These are phyloP conservation scores for Metalampra italica DNA, from an alignment of 2,888 invertebrate genomes.

Conservation along the genomic window DNA sequence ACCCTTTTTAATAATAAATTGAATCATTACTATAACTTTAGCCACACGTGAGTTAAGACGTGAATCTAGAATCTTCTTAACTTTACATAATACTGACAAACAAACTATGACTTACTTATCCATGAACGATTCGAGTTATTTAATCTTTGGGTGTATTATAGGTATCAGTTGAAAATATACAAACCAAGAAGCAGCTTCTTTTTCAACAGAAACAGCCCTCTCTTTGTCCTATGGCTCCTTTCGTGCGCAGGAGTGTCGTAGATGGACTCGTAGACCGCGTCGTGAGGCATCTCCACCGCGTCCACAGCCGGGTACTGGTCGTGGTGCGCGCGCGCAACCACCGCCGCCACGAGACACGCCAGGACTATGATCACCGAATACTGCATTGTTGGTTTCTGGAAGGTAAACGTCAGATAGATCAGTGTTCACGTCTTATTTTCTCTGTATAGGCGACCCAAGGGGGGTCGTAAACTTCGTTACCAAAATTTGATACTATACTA, in stretches of 20 bases:
- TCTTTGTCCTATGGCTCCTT: conserved; percentile 57
- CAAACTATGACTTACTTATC: no score
- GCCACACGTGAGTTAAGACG: no score
- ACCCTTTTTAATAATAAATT: no score
- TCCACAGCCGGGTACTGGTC: conserved; percentile 37
- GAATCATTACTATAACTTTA: no score
- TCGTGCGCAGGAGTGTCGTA: conserved; percentile 50
- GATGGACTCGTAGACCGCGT: conserved; percentile 36
- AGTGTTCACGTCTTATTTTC: conserved; percentile 1
- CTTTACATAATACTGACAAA: no score
- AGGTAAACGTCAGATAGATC: background rate
- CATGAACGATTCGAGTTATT: no score
- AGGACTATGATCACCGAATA: conserved; percentile 58
- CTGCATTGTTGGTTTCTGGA: conserved; percentile 56
- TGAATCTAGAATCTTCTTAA: no score
- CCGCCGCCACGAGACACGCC: conserved; percentile 56
- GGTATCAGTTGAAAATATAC: no score
- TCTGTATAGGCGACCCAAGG: background rate
- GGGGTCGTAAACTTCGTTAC: background rate
- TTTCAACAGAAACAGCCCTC: conserved; percentile 60
- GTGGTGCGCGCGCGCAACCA: conserved; percentile 40
- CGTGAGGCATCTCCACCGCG: conserved; percentile 20
- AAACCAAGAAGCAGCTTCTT: conserved; percentile 68
- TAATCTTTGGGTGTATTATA: no score
- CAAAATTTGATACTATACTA: background rate